A percentile compares a stretch with the other conserved stretches of the same genome.
phyloP scores from a whole-genome alignment of 2,113 vertebrate genomes.

The Neodon shergylaensis region DNA sequence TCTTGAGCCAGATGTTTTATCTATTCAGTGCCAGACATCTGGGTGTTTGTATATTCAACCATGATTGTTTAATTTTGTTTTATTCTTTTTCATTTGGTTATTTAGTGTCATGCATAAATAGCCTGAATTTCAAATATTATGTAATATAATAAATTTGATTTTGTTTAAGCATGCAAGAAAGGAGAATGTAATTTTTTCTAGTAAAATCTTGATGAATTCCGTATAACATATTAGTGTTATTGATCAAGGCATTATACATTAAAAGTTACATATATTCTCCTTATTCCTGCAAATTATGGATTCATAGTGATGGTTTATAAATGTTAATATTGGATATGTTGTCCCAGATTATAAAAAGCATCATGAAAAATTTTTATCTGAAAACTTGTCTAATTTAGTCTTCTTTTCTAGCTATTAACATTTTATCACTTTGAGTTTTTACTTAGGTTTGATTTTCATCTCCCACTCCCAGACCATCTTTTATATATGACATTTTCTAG shows the following conservation, averaged over 20 bases:
- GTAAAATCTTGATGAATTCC: neutral
- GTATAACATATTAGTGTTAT: constrained; percentile 41
- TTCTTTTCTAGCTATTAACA: neutral
- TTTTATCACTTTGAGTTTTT: neutral
- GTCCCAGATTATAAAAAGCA: neutral
- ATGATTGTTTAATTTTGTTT: constrained; percentile 59
- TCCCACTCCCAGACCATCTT: neutral
- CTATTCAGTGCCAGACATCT: constrained; percentile 54
- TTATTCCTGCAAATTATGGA: neutral
- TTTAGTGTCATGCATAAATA: constrained; percentile 32
- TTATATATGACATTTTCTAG: neutral
- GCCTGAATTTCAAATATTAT: constrained; percentile 48
- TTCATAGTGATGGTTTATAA: neutral
- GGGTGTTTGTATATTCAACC: constrained; percentile 60
- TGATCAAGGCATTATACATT: neutral
- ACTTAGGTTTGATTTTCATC: neutral
- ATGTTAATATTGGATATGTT: neutral
- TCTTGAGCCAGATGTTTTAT: constrained; percentile 69
- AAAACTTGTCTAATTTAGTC: neutral
- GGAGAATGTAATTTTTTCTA: neutral
- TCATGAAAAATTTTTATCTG: neutral
- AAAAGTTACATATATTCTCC: neutral
- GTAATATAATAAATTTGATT: neutral
- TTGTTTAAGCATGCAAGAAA: neutral
- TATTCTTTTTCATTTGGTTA: constrained; percentile 49